Evolutionary conservation across 2,888 invertebrate genomes (phyloP), one percentile per base, ranked within the genome.

Genomic region (Dione vanillae): DNA sequence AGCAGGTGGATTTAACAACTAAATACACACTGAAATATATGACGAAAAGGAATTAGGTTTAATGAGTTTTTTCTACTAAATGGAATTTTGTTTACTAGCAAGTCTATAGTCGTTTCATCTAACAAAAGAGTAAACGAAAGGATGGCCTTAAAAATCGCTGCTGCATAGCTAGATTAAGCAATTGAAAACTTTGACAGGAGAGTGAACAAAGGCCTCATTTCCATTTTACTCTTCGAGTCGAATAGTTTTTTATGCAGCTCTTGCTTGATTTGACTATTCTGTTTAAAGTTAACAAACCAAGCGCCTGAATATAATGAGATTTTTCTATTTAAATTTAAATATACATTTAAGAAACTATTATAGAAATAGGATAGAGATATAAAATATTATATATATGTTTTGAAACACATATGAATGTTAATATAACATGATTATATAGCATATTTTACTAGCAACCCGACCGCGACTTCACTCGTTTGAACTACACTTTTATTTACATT

Each of bases 151-250:
- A 64, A 64, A 51, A 64, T 64, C 49, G 51, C 49, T 19, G 64
- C 49, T 64, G 64, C 49, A 49, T 64, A 64, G 64, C 19, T 64
- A 64, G 64, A 64, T 64, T 64, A 51, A 51, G 64, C 64, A 51
- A 64, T 64, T 49, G 64, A 64, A 51, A 51, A 40, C 49, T 49
- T 64, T 49, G 64, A 64, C 64, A 64, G 49, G 37, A 49, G 37
- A 27, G 14, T 37, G 51, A 64, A 64, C 64, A 64, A 64, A 64
- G 64, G 64, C 19, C 49, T 64, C 64, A 64, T 64, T 64, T 64
- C 47, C 64, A 64, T 64, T 64, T 40, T 49, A 49, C 64, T 61
- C 61, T 64, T 49, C 64, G 64, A 64, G 64, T 51, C 64, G 45
- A 61, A 61, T 64, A 49, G 64, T 64, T 64, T 49, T 64, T 64